A percentile compares a stretch with the other conserved stretches of the same genome.
Evolutionary conservation across 2,113 vertebrate genomes (phyloP).

Genomic region (Poeciliopsis prolifica): DNA sequence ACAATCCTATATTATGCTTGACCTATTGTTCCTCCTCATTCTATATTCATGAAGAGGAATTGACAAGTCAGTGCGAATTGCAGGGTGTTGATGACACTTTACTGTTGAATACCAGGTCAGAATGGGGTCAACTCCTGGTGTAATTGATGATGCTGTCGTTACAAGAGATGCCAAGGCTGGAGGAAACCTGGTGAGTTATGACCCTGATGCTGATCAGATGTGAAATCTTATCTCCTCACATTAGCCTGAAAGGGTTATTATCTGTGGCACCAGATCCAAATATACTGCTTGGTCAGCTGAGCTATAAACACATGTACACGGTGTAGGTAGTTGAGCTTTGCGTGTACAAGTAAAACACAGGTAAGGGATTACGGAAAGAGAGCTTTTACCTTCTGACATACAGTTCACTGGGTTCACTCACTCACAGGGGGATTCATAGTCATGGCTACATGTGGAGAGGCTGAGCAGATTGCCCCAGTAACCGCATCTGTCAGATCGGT

Average conservation of each 20-base stretch:
- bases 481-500: constrained; percentile 53
- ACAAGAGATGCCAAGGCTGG: constrained; percentile 16
- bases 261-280: constrained; percentile 49
- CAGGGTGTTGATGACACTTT: constrained; percentile 13
- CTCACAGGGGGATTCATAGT: constrained; percentile 41
- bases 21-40: constrained; percentile 48
- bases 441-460: constrained; percentile 17
- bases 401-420: constrained; percentile 34
- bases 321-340: constrained; percentile 30
- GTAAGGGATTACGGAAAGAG: constrained; percentile 4
- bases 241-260: constrained; percentile 42
- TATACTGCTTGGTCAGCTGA: constrained; percentile 41
- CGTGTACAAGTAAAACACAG: constrained; percentile 25
- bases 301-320: constrained; percentile 28
- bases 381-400: constrained; percentile 20
- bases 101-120: constrained; percentile 19
- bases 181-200: constrained; percentile 37
- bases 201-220: constrained; percentile 51
- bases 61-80: constrained; percentile 16
- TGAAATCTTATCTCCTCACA: constrained; percentile 64
- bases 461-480: constrained; percentile 57
- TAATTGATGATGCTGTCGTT: constrained; percentile 6
- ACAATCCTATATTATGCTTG: constrained; percentile 24
- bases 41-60: constrained; percentile 54
- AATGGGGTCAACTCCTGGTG: constrained; percentile 6